These are phyloP conservation scores for Hapalemur alaotrensis DNA, from an alignment of 2,797 vertebrate species.

Conservation along the genomic window DNA sequence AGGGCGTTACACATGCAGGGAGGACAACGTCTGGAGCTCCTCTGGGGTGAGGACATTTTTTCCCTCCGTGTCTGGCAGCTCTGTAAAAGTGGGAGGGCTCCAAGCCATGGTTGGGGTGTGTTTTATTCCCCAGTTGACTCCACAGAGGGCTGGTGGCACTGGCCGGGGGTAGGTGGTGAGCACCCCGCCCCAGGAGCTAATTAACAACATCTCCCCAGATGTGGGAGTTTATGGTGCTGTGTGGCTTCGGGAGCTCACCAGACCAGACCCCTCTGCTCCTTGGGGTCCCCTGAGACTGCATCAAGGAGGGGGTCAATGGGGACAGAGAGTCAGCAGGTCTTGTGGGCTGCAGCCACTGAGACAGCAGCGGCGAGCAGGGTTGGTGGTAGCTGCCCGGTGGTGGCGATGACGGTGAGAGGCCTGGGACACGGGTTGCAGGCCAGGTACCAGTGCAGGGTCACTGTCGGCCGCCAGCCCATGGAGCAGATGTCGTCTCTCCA, in stretches of 20 bases:
- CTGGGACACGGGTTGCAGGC: background rate
- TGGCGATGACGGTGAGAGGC: background rate
- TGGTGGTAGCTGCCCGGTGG: background rate
- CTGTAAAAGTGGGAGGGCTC: background rate
- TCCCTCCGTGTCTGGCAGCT: background rate
- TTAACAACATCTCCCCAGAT: background rate
- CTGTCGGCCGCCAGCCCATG: background rate
- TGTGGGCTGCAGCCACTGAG: conserved; percentile 37
- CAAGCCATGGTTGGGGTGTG: no score
- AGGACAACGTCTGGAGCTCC: fast-evolving
- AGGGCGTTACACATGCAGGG: background rate
- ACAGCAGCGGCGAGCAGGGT: conserved; percentile 55
- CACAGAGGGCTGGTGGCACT: background rate
- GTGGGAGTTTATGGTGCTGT: background rate
- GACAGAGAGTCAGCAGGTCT: conserved; percentile 59
- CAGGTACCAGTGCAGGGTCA: background rate
- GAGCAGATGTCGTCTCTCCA: conserved; percentile 27
- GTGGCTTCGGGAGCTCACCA: background rate
- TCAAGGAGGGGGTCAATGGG: conserved; percentile 1
- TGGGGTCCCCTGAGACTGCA: background rate
- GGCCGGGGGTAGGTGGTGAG: background rate
- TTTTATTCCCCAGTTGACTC: background rate
- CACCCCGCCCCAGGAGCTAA: background rate
- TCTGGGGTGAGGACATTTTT: background rate
- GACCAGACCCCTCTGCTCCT: background rate